Conservation (phyloP, 2,113 vertebrate species). For the Etheostoma spectabile region DNA sequence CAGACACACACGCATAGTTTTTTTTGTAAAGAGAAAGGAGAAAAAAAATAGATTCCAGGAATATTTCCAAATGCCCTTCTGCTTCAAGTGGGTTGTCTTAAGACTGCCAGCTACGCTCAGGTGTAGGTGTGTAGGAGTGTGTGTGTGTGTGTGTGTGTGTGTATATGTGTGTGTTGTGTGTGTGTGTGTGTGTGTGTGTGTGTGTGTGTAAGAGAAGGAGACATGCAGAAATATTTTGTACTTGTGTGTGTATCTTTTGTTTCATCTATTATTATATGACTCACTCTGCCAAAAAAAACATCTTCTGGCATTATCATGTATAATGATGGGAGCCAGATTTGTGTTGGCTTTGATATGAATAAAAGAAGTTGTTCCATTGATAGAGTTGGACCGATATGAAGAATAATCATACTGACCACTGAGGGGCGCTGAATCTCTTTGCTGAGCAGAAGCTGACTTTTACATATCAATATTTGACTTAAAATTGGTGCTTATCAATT, state of each 20-base stretch:
- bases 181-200: background rate
- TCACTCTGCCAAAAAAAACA: background rate
- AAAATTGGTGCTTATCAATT: background rate
- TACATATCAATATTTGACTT: background rate
- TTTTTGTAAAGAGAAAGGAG: background rate
- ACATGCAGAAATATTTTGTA: background rate
- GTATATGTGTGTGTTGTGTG: too few species aligned
- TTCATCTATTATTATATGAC: background rate
- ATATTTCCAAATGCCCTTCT: slow-evolving; percentile 53
- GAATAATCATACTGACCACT: slow-evolving; percentile 23
- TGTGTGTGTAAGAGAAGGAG: background rate
- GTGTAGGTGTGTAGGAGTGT: slow-evolving; percentile 7
- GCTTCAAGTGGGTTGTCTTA: slow-evolving; percentile 30
- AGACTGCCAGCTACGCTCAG: slow-evolving; percentile 19
- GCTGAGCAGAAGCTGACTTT: background rate
- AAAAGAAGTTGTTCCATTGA: background rate
- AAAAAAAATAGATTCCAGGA: slow-evolving; percentile 62
- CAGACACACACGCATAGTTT: slow-evolving; percentile 12
- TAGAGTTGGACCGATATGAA: background rate
- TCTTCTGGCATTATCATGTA: background rate
- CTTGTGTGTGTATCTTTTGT: background rate
- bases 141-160: background rate
- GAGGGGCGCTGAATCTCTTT: slow-evolving; percentile 38
- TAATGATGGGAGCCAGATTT: background rate
- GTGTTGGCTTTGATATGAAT: background rate